Evolutionary conservation across 2,888 invertebrate species (phyloP).

Genomic region (Ophonus ardosiacus): DNA sequence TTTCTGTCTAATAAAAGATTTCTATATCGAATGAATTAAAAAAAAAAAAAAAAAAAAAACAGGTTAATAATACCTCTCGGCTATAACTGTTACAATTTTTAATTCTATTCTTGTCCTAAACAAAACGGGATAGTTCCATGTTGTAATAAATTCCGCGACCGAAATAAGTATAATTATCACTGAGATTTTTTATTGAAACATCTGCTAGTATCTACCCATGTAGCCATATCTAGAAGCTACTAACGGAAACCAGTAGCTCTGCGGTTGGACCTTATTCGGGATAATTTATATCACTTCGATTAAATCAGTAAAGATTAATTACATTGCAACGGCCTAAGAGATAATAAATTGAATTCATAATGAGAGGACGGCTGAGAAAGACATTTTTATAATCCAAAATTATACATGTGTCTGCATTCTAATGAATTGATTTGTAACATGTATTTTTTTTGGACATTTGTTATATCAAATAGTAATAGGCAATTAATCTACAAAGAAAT

Average conservation of each 20-base stretch:
- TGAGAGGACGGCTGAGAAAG: constrained; percentile 9
- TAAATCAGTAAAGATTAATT: constrained; percentile 45
- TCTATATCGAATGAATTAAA: too few relatives aligned
- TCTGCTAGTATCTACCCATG: constrained; percentile 4
- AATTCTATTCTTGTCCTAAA: not conserved
- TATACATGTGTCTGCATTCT: constrained; percentile 22
- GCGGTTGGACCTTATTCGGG: constrained; percentile 24
- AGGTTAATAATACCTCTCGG: not conserved
- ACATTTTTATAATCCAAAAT: constrained; percentile 43
- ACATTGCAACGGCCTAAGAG: constrained; percentile 15
- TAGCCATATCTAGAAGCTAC: constrained; percentile 19
- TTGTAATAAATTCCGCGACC: constrained; percentile 35
- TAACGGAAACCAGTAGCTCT: constrained; percentile 44
- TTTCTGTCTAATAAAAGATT: too few relatives aligned
- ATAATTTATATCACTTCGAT: constrained; percentile 42
- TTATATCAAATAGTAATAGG: too few relatives aligned
- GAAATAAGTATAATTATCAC: constrained; percentile 42
- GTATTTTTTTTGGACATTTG: not conserved
- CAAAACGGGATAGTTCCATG: not conserved
- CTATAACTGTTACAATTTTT: not conserved
- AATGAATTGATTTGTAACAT: constrained; percentile 6
- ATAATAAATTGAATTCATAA: constrained; percentile 42
- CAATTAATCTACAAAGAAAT: too few relatives aligned
- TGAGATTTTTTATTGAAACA: constrained; percentile 16
- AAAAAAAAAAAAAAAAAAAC: too few relatives aligned